Percentiles rank a stretch among this genome's conserved stretches.
phyloP scores from a whole-genome alignment of 2,797 vertebrate species.

The Anas acuta region DNA sequence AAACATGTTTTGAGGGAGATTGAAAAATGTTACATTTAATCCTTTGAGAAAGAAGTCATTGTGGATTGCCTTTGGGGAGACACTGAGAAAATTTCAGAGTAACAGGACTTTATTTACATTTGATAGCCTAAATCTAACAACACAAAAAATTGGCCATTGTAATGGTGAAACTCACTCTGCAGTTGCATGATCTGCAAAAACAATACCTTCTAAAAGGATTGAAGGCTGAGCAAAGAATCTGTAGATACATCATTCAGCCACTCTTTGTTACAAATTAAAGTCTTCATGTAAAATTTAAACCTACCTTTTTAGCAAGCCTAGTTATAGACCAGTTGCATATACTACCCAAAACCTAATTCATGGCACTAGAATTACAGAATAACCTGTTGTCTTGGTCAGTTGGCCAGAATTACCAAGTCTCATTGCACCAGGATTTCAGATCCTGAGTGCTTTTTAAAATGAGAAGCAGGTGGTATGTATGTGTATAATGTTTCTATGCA shows the following conservation, averaged over 20 bases:
- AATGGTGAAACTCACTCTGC: not conserved
- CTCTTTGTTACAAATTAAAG: not conserved
- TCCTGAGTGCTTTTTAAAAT: not conserved
- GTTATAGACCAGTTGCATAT: not conserved
- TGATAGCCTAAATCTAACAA: not conserved
- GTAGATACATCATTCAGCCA: not conserved
- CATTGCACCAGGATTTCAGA: not conserved
- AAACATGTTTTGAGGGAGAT: slow-evolving; percentile 14
- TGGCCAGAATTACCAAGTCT: not conserved
- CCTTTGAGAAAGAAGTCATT: slow-evolving; percentile 52
- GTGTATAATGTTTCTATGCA: not conserved
- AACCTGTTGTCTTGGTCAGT: not conserved
- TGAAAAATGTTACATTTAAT: slow-evolving; percentile 47
- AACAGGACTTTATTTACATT: slow-evolving; percentile 29
- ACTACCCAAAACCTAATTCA: not conserved
- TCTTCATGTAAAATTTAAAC: not conserved
- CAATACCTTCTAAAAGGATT: not conserved
- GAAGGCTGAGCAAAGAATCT: not conserved
- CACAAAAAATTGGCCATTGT: not conserved
- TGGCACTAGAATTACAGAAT: not conserved
- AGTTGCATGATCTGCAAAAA: not conserved
- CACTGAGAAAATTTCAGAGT: not conserved
- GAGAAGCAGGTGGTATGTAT: not conserved
- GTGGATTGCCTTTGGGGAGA: slow-evolving; percentile 6
- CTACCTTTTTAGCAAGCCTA: not conserved